phyloP scores from a whole-genome alignment of 2,797 vertebrate species.

The Kryptolebias ocellatus region DNA sequence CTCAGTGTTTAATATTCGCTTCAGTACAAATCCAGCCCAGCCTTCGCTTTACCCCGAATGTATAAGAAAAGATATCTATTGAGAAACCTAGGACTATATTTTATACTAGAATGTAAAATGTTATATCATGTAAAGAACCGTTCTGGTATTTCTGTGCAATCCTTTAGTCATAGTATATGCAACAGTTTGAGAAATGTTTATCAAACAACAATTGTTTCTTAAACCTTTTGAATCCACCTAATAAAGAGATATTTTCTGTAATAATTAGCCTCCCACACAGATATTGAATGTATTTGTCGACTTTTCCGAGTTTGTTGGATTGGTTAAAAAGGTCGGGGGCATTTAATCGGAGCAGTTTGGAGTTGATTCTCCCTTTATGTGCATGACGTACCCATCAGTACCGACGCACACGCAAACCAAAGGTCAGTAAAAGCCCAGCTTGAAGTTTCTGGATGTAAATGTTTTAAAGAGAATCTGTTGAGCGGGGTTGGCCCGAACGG shows the following conservation, averaged over 20 bases:
- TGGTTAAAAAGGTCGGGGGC: background rate
- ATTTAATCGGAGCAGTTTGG: background rate
- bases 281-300: background rate
- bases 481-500: constrained; percentile 27
- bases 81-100: constrained; percentile 70
- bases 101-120: constrained; percentile 73
- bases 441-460: constrained; percentile 60
- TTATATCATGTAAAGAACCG: constrained; percentile 70
- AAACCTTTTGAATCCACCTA: constrained; percentile 52
- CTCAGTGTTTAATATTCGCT: constrained; percentile 22
- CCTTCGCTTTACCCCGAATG: constrained; percentile 77
- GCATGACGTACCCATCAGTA: constrained; percentile 53
- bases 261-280: background rate
- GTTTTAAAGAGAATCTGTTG: constrained; percentile 41
- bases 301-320: background rate
- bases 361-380: constrained; percentile 62
- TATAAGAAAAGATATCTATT: constrained; percentile 65
- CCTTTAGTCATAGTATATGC: constrained; percentile 77
- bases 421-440: constrained; percentile 69
- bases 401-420: constrained; percentile 78
- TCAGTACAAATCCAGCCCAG: constrained; percentile 56
- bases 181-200: constrained; percentile 56
- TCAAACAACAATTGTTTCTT: constrained; percentile 37
- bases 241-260: constrained; percentile 20
- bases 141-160: constrained; percentile 79